phyloP scores from a whole-genome alignment of 2,888 invertebrate genomes.

The Cephus pygmeus region DNA sequence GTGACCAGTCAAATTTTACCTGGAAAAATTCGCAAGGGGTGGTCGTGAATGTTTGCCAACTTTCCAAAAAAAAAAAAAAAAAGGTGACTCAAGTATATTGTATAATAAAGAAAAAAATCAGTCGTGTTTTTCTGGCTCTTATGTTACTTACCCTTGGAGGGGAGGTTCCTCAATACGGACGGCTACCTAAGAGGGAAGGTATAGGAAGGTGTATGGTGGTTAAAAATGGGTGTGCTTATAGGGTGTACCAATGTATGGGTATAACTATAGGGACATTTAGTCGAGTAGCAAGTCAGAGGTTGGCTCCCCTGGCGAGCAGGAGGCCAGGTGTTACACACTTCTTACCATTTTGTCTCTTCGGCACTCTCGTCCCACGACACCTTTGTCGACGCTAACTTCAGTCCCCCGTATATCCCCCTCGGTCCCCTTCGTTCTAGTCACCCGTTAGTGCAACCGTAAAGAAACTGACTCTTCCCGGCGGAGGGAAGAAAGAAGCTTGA shows the following conservation, averaged over 20 bases:
- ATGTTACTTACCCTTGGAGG: not conserved
- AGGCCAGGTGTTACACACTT: conserved; percentile 6
- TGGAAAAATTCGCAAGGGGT: not conserved
- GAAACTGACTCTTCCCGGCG: not conserved
- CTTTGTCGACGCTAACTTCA: conserved; percentile 2
- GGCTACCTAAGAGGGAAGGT: not conserved
- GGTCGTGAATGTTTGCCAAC: not conserved
- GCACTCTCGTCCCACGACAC: conserved; percentile 2
- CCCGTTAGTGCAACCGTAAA: not conserved
- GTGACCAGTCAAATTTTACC: not conserved
- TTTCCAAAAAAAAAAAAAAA: not conserved
- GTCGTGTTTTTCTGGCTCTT: not conserved
- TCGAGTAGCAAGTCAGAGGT: not conserved
- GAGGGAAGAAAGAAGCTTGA: not conserved
- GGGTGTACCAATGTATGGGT: not conserved
- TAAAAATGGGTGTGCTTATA: not conserved
- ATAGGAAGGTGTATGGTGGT: not conserved
- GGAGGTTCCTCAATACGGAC: not conserved
- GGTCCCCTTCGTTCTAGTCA: not conserved
- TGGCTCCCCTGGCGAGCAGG: conserved; percentile 1
- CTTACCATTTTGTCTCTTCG: conserved; percentile 6
- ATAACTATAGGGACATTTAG: not conserved
- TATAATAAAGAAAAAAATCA: not conserved
- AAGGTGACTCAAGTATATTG: not conserved
- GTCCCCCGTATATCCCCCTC: not conserved